Percentiles rank a stretch among this genome's conserved stretches.
phyloP scores from a whole-genome alignment of 2,113 vertebrate genomes.

The Limanda limanda region DNA sequence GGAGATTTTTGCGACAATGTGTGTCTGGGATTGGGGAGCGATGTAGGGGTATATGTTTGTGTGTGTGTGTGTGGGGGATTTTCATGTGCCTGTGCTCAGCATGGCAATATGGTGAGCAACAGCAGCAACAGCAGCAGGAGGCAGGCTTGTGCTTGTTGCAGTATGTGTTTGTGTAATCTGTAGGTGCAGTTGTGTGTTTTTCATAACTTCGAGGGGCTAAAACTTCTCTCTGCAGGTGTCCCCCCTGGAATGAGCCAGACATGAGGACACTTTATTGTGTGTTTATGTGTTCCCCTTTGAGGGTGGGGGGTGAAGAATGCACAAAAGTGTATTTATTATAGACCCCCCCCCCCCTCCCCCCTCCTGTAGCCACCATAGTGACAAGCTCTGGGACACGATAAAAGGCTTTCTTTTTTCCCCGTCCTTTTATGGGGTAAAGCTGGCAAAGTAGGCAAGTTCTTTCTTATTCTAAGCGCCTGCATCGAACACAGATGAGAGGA shows the following conservation, averaged over 20 bases:
- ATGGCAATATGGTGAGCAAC: slow-evolving; percentile 51
- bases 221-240: slow-evolving; percentile 58
- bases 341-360: slow-evolving; percentile 31
- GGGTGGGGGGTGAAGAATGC: slow-evolving; percentile 67
- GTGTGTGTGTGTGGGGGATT: not conserved
- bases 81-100: slow-evolving; percentile 45
- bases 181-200: slow-evolving; percentile 50
- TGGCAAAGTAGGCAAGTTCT: slow-evolving; percentile 43
- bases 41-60: not conserved
- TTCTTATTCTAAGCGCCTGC: slow-evolving; percentile 43
- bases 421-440: slow-evolving; percentile 63
- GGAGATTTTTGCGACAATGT: slow-evolving; percentile 47
- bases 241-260: slow-evolving; percentile 14
- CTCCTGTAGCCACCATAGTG: slow-evolving; percentile 46
- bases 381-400: slow-evolving; percentile 37
- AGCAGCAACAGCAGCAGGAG: slow-evolving; percentile 29
- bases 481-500: slow-evolving; percentile 12
- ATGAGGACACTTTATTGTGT: slow-evolving; percentile 43
- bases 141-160: slow-evolving; percentile 65
- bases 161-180: slow-evolving; percentile 44
- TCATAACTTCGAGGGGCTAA: slow-evolving; percentile 38
- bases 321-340: slow-evolving; percentile 58
- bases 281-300: slow-evolving; percentile 49
- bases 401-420: slow-evolving; percentile 3
- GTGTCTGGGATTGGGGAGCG: not conserved